Evolutionary conservation across 2,113 vertebrate genomes (phyloP).

Genomic region (Phalacrocorax brasilianus): DNA sequence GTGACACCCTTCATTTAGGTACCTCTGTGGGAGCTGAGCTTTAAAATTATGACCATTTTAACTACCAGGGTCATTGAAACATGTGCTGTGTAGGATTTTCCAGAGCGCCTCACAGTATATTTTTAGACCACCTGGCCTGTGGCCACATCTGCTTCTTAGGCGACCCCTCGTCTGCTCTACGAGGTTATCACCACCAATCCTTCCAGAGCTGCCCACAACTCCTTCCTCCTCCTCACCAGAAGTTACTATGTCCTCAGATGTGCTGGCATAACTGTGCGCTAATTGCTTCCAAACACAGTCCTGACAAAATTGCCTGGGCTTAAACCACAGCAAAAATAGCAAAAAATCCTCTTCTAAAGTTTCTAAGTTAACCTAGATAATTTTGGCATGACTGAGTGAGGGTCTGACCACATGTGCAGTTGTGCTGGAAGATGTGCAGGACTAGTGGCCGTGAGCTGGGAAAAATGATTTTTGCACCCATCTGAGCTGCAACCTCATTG

Average conservation of each 20-base stretch:
- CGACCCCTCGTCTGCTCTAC: not conserved
- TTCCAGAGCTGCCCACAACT: not conserved
- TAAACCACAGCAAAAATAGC: not conserved
- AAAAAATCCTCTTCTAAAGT: not conserved
- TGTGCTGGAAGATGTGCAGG: not conserved
- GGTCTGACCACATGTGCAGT: not conserved
- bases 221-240: not conserved
- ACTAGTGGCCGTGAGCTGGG: not conserved
- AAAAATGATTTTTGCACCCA: not conserved
- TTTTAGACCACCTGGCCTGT: not conserved
- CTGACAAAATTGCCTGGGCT: not conserved
- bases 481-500: not conserved
- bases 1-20: not conserved
- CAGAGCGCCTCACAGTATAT: accelerated
- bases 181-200: not conserved
- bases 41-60: not conserved
- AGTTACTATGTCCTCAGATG: not conserved
- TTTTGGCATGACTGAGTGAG: not conserved
- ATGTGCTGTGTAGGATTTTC: not conserved
- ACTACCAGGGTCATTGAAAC: not conserved
- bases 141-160: not conserved
- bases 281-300: not conserved
- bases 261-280: not conserved
- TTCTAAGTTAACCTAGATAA: not conserved
- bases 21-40: not conserved